Percentiles rank a stretch among this genome's conserved stretches.
These are phyloP conservation scores for Meiosimyza platycephala DNA, from an alignment of 2,888 invertebrate species.

Conservation along the genomic window DNA sequence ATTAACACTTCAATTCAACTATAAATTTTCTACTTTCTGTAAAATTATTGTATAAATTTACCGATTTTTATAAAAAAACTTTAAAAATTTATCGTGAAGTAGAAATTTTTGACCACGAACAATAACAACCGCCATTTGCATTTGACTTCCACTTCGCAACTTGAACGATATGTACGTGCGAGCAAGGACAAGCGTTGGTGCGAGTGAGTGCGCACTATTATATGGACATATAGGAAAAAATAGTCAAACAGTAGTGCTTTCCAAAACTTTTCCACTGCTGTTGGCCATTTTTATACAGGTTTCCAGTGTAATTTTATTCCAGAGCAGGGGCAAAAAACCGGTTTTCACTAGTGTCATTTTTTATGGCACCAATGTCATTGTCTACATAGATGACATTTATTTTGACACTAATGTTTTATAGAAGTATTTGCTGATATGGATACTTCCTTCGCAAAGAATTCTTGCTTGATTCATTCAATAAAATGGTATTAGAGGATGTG, in stretches of 20 bases:
- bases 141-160: conserved; percentile 67
- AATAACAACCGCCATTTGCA: conserved; percentile 99
- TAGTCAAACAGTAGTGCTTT: background rate
- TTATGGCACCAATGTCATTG: too few relatives aligned
- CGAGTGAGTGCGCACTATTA: conserved; percentile 18
- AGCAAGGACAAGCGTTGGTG: conserved; percentile 9
- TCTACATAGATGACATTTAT: too few relatives aligned
- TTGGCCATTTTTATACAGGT: conserved; percentile 35
- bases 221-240: background rate
- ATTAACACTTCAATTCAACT: conserved; percentile 46
- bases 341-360: too few relatives aligned
- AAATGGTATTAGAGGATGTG: too few relatives aligned
- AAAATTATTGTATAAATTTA: conserved; percentile 53
- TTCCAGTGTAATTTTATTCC: conserved; percentile 32
- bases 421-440: too few relatives aligned
- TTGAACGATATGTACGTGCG: conserved; percentile 32
- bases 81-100: conserved; percentile 60
- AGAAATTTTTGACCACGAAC: conserved; percentile 82
- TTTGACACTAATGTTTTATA: too few relatives aligned
- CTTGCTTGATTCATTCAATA: too few relatives aligned
- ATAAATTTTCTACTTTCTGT: conserved; percentile 51
- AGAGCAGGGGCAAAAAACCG: background rate
- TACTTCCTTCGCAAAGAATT: too few relatives aligned
- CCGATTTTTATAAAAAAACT: conserved; percentile 59
- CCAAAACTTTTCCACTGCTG: conserved; percentile 28